Conservation (phyloP, 1,140 invertebrate species). For the Drosophila subpulchrella region DNA sequence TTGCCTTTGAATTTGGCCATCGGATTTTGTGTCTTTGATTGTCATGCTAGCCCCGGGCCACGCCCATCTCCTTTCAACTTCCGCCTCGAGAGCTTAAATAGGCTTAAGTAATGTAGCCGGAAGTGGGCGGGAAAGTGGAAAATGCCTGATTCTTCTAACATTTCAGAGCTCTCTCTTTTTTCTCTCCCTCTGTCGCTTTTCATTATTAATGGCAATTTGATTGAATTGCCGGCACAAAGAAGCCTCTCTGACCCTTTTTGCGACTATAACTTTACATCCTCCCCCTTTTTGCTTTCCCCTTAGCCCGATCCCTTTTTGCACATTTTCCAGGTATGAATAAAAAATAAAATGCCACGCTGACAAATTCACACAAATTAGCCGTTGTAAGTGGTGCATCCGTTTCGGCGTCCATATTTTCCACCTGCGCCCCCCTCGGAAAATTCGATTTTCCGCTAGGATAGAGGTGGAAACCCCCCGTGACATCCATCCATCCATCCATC, state of each 20-base stretch:
- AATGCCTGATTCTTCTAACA: conserved; percentile 29
- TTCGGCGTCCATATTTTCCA: conserved; percentile 16
- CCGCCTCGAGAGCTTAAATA: conserved; percentile 50
- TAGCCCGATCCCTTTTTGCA: neutral
- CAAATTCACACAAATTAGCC: conserved; percentile 72
- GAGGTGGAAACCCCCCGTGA: neutral
- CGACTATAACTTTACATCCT: neutral
- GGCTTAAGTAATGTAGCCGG: conserved; percentile 67
- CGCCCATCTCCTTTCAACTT: neutral
- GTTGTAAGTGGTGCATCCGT: conserved; percentile 38
- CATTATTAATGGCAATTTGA: conserved; percentile 81
- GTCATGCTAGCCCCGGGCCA: conserved; percentile 57
- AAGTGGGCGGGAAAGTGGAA: conserved; percentile 17
- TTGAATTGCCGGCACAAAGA: conserved; percentile 60
- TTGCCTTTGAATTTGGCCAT: conserved; percentile 42
- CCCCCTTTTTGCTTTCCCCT: neutral
- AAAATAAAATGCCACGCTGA: conserved; percentile 33
- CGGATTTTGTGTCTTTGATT: conserved; percentile 55
- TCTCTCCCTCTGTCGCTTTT: conserved; percentile 36
- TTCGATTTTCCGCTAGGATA: conserved; percentile 23
- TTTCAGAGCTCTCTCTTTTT: conserved; percentile 41
- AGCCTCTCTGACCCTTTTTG: conserved; percentile 1
- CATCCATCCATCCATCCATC: neutral
- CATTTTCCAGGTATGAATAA: conserved; percentile 1
- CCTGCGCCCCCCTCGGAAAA: conserved; percentile 16